Percentiles rank a stretch among this genome's conserved stretches.
Evolutionary conservation across 2,113 vertebrate species (phyloP).

Genomic region (Lonchura striata): DNA sequence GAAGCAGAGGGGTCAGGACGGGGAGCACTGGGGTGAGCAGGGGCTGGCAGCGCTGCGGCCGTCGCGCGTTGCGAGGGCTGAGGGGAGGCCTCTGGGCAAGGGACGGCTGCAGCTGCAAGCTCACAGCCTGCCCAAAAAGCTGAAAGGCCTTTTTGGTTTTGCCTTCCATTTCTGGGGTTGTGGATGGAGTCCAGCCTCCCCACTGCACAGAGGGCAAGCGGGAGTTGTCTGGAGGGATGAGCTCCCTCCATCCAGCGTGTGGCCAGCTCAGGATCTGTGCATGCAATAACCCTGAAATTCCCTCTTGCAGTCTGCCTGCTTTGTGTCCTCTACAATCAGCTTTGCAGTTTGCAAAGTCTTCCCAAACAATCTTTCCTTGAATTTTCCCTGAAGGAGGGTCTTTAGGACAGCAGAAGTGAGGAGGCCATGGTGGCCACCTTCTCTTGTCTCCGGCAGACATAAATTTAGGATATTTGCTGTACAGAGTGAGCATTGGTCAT

Average conservation of each 20-base stretch:
- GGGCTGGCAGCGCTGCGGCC: background rate
- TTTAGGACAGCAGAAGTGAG: background rate
- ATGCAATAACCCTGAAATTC: background rate
- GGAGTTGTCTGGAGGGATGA: background rate
- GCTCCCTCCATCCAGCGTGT: background rate
- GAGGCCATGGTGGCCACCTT: background rate
- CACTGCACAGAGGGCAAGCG: rapidly evolving
- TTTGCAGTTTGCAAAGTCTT: background rate
- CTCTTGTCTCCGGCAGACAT: background rate
- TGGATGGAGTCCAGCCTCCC: background rate
- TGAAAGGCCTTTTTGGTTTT: background rate
- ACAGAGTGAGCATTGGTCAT: rapidly evolving
- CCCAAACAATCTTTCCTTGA: background rate
- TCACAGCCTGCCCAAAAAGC: background rate
- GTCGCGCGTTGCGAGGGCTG: rapidly evolving
- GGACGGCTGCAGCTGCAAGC: background rate
- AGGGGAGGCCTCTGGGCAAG: background rate
- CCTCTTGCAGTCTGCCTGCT: background rate
- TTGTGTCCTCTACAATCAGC: background rate
- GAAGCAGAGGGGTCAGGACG: background rate
- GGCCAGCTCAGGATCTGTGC: background rate
- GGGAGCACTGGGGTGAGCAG: background rate
- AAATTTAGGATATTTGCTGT: background rate
- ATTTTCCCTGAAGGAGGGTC: background rate
- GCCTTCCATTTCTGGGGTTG: background rate